Conservation (phyloP, 2,797 vertebrate species). For the Cygnus olor region DNA sequence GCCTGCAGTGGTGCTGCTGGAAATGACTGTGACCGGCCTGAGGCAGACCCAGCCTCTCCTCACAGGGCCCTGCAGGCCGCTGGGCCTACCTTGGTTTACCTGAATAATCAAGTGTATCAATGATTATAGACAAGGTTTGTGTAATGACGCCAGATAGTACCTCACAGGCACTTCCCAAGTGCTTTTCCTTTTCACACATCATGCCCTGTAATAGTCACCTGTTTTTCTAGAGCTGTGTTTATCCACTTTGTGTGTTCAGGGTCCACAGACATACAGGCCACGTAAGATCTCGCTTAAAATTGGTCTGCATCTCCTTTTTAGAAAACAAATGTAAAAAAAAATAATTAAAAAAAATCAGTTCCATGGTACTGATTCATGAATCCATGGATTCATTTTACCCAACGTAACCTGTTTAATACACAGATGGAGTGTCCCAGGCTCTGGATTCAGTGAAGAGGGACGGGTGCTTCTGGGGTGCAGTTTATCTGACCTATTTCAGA, state of each 20-base stretch:
- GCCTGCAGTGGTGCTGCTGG: not conserved
- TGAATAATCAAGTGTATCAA: not conserved
- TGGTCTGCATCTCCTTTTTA: not conserved
- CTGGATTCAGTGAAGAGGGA: not conserved
- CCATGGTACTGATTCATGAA: not conserved
- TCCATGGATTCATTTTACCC: not conserved
- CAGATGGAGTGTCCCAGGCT: fast-evolving
- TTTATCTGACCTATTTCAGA: not conserved
- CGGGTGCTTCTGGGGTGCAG: not conserved
- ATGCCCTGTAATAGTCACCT: fast-evolving
- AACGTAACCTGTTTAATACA: not conserved
- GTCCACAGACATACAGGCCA: not conserved
- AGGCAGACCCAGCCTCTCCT: not conserved
- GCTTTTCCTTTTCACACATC: no score
- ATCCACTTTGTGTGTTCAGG: not conserved
- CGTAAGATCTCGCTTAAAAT: not conserved
- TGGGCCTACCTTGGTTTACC: not conserved
- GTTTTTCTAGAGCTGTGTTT: not conserved
- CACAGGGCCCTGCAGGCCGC: not conserved
- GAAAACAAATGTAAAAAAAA: no score
- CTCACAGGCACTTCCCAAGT: not conserved
- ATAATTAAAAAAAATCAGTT: not conserved
- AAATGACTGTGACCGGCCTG: fast-evolving
- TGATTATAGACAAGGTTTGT: not conserved
- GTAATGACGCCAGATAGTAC: not conserved